phyloP scores from a whole-genome alignment of 1,140 invertebrate species.

The Sycobia sp. region DNA sequence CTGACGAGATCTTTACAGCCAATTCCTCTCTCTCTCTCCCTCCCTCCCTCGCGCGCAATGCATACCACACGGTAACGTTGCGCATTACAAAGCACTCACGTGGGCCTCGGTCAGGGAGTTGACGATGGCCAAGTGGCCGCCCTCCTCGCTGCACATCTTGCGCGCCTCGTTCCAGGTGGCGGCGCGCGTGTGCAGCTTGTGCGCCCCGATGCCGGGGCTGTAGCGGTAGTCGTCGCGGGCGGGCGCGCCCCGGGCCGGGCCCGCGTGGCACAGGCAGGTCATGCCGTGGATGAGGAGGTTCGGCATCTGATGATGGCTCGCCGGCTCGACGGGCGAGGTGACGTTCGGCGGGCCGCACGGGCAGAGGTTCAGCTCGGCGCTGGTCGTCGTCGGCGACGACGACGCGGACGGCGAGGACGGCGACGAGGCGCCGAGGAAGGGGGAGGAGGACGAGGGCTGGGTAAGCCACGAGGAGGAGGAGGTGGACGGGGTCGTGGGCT shows the following conservation, averaged over 20 bases:
- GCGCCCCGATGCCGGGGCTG: constrained; percentile 45
- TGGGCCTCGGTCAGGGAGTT: constrained; percentile 49
- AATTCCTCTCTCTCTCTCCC: too few species aligned
- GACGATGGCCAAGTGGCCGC: constrained; percentile 55
- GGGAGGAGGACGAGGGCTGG: too few species aligned
- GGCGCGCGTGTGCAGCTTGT: constrained; percentile 53
- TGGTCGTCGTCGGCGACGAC: background rate
- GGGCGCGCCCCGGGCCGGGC: constrained; percentile 21
- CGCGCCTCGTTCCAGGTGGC: constrained; percentile 52
- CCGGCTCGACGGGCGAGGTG: background rate
- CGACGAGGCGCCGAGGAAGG: too few species aligned
- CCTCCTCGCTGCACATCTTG: constrained; percentile 53
- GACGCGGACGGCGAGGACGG: too few species aligned
- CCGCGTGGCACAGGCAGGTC: constrained; percentile 48
- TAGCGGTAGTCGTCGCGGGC: constrained; percentile 54
- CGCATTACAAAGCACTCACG: constrained; percentile 40
- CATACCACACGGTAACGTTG: too few species aligned
- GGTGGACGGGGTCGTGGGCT: too few species aligned
- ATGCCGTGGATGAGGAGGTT: constrained; percentile 47
- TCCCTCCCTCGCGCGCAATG: too few species aligned
- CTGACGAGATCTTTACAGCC: too few species aligned
- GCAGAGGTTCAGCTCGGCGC: background rate
- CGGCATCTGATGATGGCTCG: constrained; percentile 12
- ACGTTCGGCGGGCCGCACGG: background rate
- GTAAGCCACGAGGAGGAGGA: too few species aligned